Evolutionary conservation across 2,113 vertebrate genomes (phyloP).

Genomic region (Nothocercus julius): DNA sequence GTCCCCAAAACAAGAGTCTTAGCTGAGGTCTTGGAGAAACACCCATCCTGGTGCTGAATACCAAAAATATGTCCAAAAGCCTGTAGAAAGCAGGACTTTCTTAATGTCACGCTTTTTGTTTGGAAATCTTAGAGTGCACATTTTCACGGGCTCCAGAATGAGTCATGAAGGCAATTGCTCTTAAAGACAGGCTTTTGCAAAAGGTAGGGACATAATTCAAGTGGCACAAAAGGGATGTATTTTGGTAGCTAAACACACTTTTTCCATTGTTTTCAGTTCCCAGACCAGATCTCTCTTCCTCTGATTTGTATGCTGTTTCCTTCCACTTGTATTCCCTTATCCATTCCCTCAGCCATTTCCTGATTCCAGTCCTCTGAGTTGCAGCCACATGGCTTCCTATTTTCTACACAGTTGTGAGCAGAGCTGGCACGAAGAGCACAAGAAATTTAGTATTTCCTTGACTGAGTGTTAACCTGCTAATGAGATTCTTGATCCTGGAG

Average conservation of each 20-base stretch:
- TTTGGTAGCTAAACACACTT: neutral
- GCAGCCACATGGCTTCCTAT: neutral
- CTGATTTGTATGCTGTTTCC: neutral
- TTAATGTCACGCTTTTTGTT: neutral
- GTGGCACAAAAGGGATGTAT: neutral
- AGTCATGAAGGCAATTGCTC: too few relatives aligned
- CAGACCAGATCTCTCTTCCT: neutral
- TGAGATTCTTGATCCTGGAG: neutral
- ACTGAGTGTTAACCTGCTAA: neutral
- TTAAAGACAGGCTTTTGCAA: neutral
- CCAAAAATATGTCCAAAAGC: accelerated
- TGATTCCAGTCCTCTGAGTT: neutral
- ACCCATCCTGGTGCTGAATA: neutral
- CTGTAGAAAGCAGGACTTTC: neutral
- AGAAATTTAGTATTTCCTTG: neutral
- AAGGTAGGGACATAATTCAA: neutral
- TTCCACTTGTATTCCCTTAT: neutral
- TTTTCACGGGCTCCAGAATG: neutral
- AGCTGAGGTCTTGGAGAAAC: neutral
- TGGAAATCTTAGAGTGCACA: neutral
- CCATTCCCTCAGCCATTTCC: neutral
- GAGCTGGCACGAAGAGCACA: neutral
- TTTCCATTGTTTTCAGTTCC: neutral
- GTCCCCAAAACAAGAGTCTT: neutral
- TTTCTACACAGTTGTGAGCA: neutral